Base-by-base conservation (phyloP, 1,140 invertebrate species). In the Solenopsis invicta region DNA sequence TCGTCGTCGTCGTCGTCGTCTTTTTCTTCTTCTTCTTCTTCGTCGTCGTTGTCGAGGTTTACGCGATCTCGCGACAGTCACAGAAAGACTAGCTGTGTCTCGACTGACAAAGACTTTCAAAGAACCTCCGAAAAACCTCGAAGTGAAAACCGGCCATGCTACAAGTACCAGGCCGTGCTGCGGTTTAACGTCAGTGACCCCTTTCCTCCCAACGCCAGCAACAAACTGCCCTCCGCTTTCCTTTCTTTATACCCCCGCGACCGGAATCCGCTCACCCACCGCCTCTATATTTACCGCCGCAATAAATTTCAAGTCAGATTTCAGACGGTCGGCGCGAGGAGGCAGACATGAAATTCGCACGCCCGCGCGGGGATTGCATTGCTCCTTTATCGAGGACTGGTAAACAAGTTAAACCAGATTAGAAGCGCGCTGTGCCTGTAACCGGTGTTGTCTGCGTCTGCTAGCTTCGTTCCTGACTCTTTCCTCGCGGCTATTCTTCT, bases 371-470 rank as follows among this genome's bases (percentile, higher is more conserved):
- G 78, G 80, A 91, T 93, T 77, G 85, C 91, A 89, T 92, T 93
- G 90, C 89, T 92, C 89, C 90, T 93, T 92, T 92, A 93, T 93
- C 89, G 92, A 92, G 85, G 84, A 74, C 87, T 90, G 67, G 93
- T 94, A 94, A 95, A 95, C 93, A 94, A 93, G 93, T 94, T 93
- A 91, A 91, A 94, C 91, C 91, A 93, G 94, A 95, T 94, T 94
- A 94, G 92, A 94, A 86, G 71, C 72, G 77, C 16, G 59, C 62
- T 12, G 50, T 77, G 56, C 75, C 71, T 84, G 90, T 91, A 92
- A 86, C 86, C 71, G 50, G 13, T 75, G 86, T 72, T 52, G 50
- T 85, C 54, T 34, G 45, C 21, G 75, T 81, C 66, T 52, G 50
- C 59, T 29, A 62, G 45, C n/a, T 10, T 5, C 52, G 16, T 45